These are phyloP conservation scores for Chionodraco myersi DNA, from an alignment of 2,113 vertebrate species.

Conservation along the genomic window DNA sequence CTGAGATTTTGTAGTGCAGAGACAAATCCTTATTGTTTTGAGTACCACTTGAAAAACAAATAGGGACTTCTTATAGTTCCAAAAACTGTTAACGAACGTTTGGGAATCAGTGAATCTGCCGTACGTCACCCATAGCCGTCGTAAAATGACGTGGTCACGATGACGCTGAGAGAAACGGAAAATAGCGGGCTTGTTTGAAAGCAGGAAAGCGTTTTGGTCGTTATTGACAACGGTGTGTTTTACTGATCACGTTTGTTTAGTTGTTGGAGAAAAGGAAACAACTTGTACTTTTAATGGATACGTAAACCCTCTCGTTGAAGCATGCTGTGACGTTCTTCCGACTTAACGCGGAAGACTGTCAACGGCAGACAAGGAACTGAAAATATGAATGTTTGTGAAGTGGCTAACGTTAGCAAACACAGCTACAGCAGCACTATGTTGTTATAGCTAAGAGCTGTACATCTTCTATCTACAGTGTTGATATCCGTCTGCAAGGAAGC, in stretches of 20 bases:
- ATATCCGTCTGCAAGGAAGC: neutral
- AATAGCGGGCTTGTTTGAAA: slow-evolving; percentile 86
- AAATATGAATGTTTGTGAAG: slow-evolving; percentile 1
- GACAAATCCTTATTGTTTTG: neutral
- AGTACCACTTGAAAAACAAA: neutral
- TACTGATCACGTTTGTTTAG: neutral
- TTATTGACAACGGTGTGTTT: slow-evolving; percentile 44
- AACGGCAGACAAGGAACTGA: neutral
- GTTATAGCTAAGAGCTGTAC: neutral
- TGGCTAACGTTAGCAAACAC: slow-evolving; percentile 64
- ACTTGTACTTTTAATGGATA: neutral
- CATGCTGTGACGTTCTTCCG: neutral
- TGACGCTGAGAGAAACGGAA: slow-evolving; percentile 40
- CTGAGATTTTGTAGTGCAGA: no score
- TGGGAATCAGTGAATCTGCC: slow-evolving; percentile 19
- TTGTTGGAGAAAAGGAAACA: neutral
- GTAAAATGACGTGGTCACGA: slow-evolving; percentile 64
- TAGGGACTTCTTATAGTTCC: no score
- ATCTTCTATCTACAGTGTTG: neutral
- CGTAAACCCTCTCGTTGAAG: neutral
- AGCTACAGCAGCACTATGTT: slow-evolving; percentile 4
- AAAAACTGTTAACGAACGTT: neutral
- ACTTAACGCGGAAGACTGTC: slow-evolving; percentile 13
- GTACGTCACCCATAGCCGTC: slow-evolving; percentile 36
- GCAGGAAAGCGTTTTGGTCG: slow-evolving; percentile 41